phyloP scores from a whole-genome alignment of 2,888 invertebrate species.

The Heliconius aoede region DNA sequence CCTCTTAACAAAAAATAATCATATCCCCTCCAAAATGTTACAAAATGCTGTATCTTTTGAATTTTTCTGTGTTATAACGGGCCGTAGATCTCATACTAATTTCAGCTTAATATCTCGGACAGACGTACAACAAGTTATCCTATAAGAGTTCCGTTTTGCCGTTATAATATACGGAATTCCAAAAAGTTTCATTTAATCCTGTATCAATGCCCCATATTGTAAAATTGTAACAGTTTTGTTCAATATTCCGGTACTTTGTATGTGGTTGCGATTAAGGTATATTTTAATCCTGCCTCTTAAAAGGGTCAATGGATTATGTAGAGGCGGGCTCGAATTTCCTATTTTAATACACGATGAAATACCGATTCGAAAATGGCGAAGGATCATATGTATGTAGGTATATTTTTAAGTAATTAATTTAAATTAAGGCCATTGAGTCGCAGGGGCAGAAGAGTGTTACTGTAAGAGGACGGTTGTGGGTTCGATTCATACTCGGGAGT shows the following conservation, averaged over 20 bases:
- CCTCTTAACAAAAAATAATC: too few species aligned
- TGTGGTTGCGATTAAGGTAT: conserved; percentile 28
- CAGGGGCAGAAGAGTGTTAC: too few species aligned
- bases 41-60: too few species aligned
- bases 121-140: too few species aligned
- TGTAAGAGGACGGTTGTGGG: too few species aligned
- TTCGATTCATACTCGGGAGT: too few species aligned
- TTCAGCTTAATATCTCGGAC: too few species aligned
- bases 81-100: too few species aligned
- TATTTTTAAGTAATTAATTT: not conserved
- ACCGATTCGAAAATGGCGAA: conserved; percentile 1
- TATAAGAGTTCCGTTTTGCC: too few species aligned
- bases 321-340: conserved; percentile 33
- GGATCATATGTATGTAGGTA: not conserved
- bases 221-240: conserved; percentile 19
- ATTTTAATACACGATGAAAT: conserved; percentile 27
- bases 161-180: too few species aligned
- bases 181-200: not conserved
- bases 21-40: too few species aligned
- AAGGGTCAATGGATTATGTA: conserved; percentile 40
- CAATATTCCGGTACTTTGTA: conserved; percentile 36
- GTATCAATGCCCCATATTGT: not conserved
- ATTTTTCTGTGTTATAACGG: too few species aligned
- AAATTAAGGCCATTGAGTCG: not conserved
- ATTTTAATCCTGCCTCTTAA: conserved; percentile 39